Percentiles rank a stretch among this genome's conserved stretches.
These are phyloP conservation scores for Tyrannus savana DNA, from an alignment of 2,113 vertebrate genomes.

Conservation along the genomic window DNA sequence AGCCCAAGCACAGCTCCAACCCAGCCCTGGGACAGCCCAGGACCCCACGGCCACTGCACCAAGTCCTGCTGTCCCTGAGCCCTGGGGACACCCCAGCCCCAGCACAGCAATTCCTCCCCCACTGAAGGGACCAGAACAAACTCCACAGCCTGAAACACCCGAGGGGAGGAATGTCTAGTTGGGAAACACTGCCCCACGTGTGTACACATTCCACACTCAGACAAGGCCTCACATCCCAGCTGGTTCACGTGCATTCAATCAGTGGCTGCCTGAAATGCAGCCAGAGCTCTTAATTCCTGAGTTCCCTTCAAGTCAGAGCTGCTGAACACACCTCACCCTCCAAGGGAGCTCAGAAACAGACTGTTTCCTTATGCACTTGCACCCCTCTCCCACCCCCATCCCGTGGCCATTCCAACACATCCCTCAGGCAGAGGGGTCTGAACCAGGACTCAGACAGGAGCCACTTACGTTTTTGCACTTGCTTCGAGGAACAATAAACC, in stretches of 20 bases:
- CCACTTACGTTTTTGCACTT: slow-evolving; percentile 97
- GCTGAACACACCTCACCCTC: background rate
- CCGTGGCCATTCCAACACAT: background rate
- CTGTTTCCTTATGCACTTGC: background rate
- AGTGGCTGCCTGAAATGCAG: background rate
- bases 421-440: background rate
- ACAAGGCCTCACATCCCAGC: background rate
- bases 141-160: rapidly evolving
- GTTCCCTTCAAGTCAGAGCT: background rate
- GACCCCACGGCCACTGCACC: background rate
- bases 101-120: rapidly evolving
- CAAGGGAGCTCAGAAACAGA: background rate
- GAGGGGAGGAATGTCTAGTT: rapidly evolving
- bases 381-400: background rate
- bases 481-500: slow-evolving; percentile 97
- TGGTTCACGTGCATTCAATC: background rate
- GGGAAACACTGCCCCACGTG: background rate
- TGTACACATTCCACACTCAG: rapidly evolving
- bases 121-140: background rate
- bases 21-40: background rate
- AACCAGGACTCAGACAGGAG: background rate
- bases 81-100: too few species aligned
- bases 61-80: background rate
- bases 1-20: background rate
- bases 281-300: background rate